Base-by-base conservation (phyloP, 2,888 invertebrate species). In the Ophion ellenae region DNA sequence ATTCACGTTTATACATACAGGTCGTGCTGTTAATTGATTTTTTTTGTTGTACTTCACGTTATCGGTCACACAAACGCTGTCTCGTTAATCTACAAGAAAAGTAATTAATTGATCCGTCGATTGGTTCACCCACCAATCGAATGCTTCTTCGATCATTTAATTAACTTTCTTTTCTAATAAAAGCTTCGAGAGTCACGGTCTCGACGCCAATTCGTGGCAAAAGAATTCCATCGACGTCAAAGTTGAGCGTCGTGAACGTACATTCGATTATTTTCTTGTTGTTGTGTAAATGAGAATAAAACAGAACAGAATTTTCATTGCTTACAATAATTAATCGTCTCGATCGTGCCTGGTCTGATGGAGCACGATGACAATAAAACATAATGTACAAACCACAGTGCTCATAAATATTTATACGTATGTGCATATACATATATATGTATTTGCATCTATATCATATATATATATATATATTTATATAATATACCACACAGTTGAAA, bases 131-230 rank as follows among this genome's bases (percentile, higher is more conserved):
- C 10, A 36, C 66, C 28, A 9, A 76, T 69, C 24, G 45, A 63
- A 17, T 45, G 20, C 17, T 40, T 70, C 3, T 53, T 57, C 20
- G 24, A 61, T 67, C 5, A 32, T 59, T 61, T 47, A 47, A 66
- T 78, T 32, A 69, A 36, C 59, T 45, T 61, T 45, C 24, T 61
- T 63, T 74, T 28, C 71, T 57, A 71, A 59, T 77, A 76, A 53
- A 53, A 53, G 53, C 77, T 83, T 83, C 77, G 76, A 86, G 83
- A 77, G 63, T 77, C 57, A 86, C 87, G 87, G 87, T 86, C 87
- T 87, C 87, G 87, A 86, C 86, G 86, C 87, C 87, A 87, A 86
- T 85, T 83, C 24, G 74, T 84, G 84, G 83, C 86, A 80, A 59
- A 61, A 76, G 67, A 67, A 67, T 14, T 20, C 73, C n/a, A 45